Evolutionary conservation across 2,797 vertebrate genomes (phyloP).

Genomic region (Cryptoblepharus egeriae): DNA sequence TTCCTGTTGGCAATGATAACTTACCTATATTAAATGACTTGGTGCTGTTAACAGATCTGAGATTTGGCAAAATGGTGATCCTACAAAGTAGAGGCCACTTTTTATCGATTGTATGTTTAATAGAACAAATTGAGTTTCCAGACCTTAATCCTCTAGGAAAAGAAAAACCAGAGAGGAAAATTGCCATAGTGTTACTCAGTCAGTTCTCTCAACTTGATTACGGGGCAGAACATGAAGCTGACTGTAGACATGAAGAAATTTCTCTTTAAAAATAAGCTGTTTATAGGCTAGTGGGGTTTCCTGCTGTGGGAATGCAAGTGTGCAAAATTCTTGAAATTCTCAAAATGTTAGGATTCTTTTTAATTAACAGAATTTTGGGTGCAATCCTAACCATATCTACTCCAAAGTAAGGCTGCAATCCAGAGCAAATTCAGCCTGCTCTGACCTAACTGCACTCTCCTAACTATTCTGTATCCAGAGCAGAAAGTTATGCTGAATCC

Average conservation of each 20-base stretch:
- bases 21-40: slow-evolving; percentile 45
- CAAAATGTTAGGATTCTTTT: slow-evolving; percentile 59
- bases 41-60: slow-evolving; percentile 40
- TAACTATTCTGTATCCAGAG: too few species aligned
- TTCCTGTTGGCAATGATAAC: slow-evolving; percentile 29
- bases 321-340: slow-evolving; percentile 61
- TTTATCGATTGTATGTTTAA: slow-evolving; percentile 52
- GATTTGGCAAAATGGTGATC: slow-evolving; percentile 33
- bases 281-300: slow-evolving; percentile 52
- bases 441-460: too few species aligned
- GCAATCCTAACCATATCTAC: too few species aligned
- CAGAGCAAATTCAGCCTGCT: too few species aligned
- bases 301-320: slow-evolving; percentile 50
- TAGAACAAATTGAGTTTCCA: slow-evolving; percentile 60
- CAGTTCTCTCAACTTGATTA: slow-evolving; percentile 57
- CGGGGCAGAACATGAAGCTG: slow-evolving; percentile 48
- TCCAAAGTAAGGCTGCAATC: too few species aligned
- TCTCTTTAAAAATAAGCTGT: slow-evolving; percentile 66
- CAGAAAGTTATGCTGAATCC: too few species aligned
- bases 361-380: slow-evolving; percentile 60
- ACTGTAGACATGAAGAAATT: slow-evolving; percentile 61
- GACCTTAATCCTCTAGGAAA: slow-evolving; percentile 62
- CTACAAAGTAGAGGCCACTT: slow-evolving; percentile 48
- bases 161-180: slow-evolving; percentile 53
- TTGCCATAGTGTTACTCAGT: slow-evolving; percentile 50